Base-by-base conservation (phyloP, 2,113 vertebrate species). In the Platichthys flesus region DNA sequence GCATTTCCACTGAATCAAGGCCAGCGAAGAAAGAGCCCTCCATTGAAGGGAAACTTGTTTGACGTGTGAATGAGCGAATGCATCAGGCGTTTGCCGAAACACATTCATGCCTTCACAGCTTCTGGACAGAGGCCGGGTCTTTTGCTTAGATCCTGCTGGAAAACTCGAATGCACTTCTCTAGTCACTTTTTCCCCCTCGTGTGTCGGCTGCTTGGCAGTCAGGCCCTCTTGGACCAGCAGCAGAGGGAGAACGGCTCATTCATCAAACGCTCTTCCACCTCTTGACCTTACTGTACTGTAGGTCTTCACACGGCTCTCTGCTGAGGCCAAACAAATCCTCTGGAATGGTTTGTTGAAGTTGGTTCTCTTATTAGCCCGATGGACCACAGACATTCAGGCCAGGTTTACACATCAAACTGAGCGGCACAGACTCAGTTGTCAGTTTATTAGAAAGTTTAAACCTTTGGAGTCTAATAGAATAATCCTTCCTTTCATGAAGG, bases 21-120 rank as follows among this genome's bases (percentile, higher is more conserved):
- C 62, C 54, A 28, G 64, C 1, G 21, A 77, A 74, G 65, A 85
- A 82, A 85, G 81, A 79, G 74, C 15, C 47, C 67, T 82, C 85
- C 82, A 63, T 67, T 83, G 69, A 88, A 8, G 59, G 84, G 76
- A 88, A 91, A 89, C 58, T 60, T 73, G 71, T 65, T 71, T 88
- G 84, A 89, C 81, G 77, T 89, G 85, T 82, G 79, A 90, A 88
- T 84, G 74, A 84, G 68, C 76, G 47, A 90, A 70, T 79, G 82
- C 77, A 72, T 80, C 81, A 77, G 67, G 76, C 66, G 24, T 79
- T 72, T 56, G 79, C 71, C 21, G 60, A 83, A 83, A 83, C 71
- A 85, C 85, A 78, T 90, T 85, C 77, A 85, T 78, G 76, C 70
- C 69, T 85, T 71, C 76, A 73, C 78, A 65, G 81, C 70, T 82